Base-by-base conservation (phyloP, 2,888 invertebrate species). In the Drosophila flavopinicola region DNA sequence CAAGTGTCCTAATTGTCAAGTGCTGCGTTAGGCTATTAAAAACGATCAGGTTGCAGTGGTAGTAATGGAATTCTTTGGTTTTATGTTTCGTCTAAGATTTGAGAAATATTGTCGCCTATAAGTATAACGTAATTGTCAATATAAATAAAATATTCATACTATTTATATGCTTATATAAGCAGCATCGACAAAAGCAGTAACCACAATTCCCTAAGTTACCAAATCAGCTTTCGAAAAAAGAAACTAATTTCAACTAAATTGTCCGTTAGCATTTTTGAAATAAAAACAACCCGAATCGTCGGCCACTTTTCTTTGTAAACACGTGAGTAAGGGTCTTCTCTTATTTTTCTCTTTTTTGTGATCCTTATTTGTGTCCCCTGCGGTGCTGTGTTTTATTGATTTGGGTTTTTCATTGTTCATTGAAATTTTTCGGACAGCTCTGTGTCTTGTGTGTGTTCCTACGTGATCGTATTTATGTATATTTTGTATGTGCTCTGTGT, bases 301-400 rank as follows among this genome's bases (percentile, higher is more conserved):
- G 78, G 78, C 58, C 78, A 66, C 57, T 75, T 79, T 80, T 39
- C 69, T 84, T 86, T 82, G 87, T 86, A 75, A 86, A 82, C 82
- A 82, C 82, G 87, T 82, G 82, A 86, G 82, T 87, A 45, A 66
- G 60, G 72, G 56, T 75, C 72, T 68, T 32, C 15, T 49, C 24
- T 38, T n/a, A 37, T 57, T 53, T 47, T 49, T 47, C 33, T 9
- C 38, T 37, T 56, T 48, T 42, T 61, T 52, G 39, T 48, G 64
- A 80, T 75, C 64, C 79, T 69, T 56, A 41, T 53, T 45, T 59
- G 4, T 79, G 80, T 68, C 80, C 86, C 80, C 86, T 79, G 80
- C 56, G 63, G 80, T 58, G 86, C 53, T 33, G 57, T 45, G 66
- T 84, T 80, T 86, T 84, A 86, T 86, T 86, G 80, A 79, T 74